phyloP scores from a whole-genome alignment of 2,113 vertebrate species.

The Nycticryphes semicollaris region DNA sequence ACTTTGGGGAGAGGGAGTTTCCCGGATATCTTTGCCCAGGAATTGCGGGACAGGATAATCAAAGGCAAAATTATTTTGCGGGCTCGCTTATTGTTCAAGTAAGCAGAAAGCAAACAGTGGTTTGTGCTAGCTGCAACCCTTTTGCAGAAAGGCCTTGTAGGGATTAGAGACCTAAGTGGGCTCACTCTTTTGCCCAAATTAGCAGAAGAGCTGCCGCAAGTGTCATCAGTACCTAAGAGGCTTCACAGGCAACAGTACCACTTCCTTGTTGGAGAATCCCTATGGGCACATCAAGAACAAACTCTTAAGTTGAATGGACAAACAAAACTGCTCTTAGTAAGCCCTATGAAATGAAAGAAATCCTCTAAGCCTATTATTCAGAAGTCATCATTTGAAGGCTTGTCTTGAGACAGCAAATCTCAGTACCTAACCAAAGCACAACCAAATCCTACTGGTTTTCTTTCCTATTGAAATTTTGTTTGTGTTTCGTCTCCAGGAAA shows the following conservation, averaged over 20 bases:
- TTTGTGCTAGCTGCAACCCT: neutral
- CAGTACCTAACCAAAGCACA: neutral
- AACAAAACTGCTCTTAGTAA: neutral
- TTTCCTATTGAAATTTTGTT: conserved; percentile 4
- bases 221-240: neutral
- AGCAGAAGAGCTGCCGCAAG: neutral
- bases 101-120: neutral
- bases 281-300: neutral
- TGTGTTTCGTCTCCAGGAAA: conserved; percentile 31
- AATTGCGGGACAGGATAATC: accelerated
- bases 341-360: neutral
- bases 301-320: neutral
- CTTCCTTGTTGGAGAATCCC: neutral
- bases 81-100: neutral
- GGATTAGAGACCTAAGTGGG: neutral
- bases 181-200: neutral
- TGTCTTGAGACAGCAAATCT: neutral
- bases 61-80: neutral
- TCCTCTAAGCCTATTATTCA: neutral
- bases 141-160: neutral
- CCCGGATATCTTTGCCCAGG: neutral
- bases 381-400: neutral
- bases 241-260: neutral
- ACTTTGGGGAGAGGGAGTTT: neutral
- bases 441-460: neutral